Evolutionary conservation across 2,888 invertebrate species (phyloP), one percentile per base, ranked within the genome.

Genomic region (Meteorus colon): DNA sequence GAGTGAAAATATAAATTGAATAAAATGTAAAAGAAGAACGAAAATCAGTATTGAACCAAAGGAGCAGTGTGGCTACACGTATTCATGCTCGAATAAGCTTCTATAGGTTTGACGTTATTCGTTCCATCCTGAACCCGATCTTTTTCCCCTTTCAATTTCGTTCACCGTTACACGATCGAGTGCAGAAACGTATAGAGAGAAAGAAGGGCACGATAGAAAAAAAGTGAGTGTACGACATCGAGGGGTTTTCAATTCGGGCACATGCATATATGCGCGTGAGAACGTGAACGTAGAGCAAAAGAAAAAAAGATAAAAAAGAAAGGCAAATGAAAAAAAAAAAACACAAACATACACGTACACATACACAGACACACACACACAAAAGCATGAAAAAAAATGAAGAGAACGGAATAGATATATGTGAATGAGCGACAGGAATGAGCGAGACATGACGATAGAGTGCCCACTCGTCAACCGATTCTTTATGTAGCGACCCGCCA

Each of bases 391-490:
- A 48, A n/a, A n/a, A n/a, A 48, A 48, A 48, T 48, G 48, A 41
- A 41, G 41, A 41, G 41, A 6, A 12, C 4, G 12, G 12, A 41
- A 55, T 55, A 55, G n/a, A 24, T 19, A 55, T 55, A 55, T 6
- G 24, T 55, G n/a, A 19, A 55, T 55, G 62, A 24, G 27, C 4
- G 31, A 27, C 12, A 16, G 31, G 31, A 19, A n/a, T 34, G 55
- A 69, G 29, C 4, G n/a, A 45, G 0, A 29, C 27, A 19, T 37
- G 3, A 55, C 14, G 59, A 60, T 37, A n/a, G 55, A 41, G 67
- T 29, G 48, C 55, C 62, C 71, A 63, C 72, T 77, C 75, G 74
- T 77, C 77, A 77, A 68, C 69, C 65, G 59, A 71, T 75, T 75
- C 65, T 75, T 67, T 76, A 72, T 45, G 65, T 34, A 29, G 19